Percentiles rank a stretch among this genome's conserved stretches.
Evolutionary conservation across 2,113 vertebrate genomes (phyloP).

Genomic region (Candoia aspera): DNA sequence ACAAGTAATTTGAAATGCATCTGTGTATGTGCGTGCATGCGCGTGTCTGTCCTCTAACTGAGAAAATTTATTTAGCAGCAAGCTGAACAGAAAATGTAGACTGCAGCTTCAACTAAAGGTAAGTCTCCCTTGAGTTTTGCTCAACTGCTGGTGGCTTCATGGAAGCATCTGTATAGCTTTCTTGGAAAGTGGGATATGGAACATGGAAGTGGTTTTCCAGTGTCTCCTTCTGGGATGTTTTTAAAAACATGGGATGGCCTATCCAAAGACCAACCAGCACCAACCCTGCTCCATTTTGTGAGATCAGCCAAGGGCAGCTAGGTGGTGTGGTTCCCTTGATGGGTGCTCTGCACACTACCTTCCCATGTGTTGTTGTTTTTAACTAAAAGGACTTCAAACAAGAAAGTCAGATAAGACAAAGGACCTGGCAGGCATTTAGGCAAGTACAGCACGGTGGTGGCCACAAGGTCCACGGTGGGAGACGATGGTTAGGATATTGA

Average conservation of each 20-base stretch:
- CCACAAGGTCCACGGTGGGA: background rate
- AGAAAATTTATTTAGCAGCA: no score
- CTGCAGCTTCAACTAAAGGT: background rate
- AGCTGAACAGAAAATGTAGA: background rate
- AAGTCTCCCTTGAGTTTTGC: background rate
- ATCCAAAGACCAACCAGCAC: background rate
- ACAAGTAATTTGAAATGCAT: background rate
- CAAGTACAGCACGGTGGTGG: background rate
- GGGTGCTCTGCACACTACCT: background rate
- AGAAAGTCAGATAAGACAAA: background rate
- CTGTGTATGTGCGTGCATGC: no score
- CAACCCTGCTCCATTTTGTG: background rate
- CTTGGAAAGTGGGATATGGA: background rate
- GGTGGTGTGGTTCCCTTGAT: background rate
- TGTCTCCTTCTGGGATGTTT: background rate
- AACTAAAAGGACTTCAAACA: background rate
- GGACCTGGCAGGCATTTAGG: background rate
- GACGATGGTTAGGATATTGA: background rate
- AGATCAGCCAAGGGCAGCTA: background rate
- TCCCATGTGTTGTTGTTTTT: background rate
- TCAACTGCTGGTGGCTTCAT: background rate
- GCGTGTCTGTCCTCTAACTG: background rate
- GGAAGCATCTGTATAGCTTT: background rate
- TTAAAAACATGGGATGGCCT: background rate
- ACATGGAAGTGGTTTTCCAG: background rate